phyloP scores from a whole-genome alignment of 2,888 invertebrate genomes.

The Spisula solida region DNA sequence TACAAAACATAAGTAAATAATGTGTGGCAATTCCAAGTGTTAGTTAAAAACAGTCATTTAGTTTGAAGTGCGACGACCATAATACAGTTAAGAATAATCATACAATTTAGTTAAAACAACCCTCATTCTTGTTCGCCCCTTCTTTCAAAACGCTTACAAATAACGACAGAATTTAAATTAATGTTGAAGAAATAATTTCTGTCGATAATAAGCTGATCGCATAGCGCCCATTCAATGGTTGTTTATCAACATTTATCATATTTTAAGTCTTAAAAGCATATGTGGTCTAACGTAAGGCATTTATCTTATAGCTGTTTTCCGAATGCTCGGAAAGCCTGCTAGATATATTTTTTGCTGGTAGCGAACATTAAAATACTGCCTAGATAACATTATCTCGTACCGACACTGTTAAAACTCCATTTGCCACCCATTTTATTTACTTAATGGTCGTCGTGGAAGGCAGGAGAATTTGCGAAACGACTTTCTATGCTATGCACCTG shows the following conservation, averaged over 20 bases:
- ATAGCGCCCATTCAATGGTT: neutral
- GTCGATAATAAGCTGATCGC: conserved; percentile 1
- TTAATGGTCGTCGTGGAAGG: conserved; percentile 57
- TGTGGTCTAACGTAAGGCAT: conserved; percentile 30
- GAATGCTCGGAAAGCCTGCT: conserved; percentile 21
- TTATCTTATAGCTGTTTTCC: conserved; percentile 27
- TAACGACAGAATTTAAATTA: neutral
- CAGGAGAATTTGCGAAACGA: conserved; percentile 40
- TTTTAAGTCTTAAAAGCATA: conserved; percentile 23
- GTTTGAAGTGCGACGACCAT: neutral
- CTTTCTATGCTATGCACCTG: conserved; percentile 53
- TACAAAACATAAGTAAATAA: neutral
- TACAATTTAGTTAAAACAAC: neutral
- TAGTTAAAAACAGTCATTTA: neutral
- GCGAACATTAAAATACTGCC: conserved; percentile 52
- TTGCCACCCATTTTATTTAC: conserved; percentile 67
- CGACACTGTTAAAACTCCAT: conserved; percentile 60
- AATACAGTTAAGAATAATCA: neutral
- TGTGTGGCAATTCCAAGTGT: neutral
- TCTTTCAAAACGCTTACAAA: conserved; percentile 1
- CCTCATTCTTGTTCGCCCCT: neutral
- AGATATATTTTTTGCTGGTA: conserved; percentile 27
- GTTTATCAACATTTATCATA: conserved; percentile 32
- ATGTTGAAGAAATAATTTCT: conserved; percentile 9
- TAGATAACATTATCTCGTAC: conserved; percentile 60